Conservation (phyloP, 2,113 vertebrate genomes). For the Puma concolor region DNA sequence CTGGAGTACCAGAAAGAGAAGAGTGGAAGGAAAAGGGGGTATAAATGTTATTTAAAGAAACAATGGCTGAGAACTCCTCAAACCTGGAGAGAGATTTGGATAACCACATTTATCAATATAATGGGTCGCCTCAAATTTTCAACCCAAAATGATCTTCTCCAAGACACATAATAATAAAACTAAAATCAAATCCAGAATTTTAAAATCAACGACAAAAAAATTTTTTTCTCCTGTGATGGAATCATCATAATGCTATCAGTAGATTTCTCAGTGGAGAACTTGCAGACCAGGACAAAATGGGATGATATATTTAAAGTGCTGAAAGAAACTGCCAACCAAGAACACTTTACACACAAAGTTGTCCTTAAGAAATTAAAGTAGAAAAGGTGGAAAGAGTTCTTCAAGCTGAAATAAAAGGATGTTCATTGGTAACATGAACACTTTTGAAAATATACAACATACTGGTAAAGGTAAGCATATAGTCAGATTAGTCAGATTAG, state of each 20-base stretch:
- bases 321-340: neutral
- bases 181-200: neutral
- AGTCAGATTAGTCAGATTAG: neutral
- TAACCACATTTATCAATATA: neutral
- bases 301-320: neutral
- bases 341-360: neutral
- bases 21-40: neutral
- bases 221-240: neutral
- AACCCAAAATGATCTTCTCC: neutral
- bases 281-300: neutral
- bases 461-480: neutral
- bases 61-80: neutral
- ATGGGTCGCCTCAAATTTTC: neutral
- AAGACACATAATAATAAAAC: neutral
- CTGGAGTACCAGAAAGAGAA: neutral
- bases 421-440: neutral
- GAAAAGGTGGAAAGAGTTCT: neutral
- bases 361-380: neutral
- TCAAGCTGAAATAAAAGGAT: neutral
- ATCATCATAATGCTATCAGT: neutral
- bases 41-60: neutral
- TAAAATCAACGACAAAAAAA: neutral
- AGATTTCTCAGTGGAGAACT: neutral
- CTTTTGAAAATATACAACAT: neutral
- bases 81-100: neutral